Conservation (phyloP, 2,113 vertebrate genomes). For the Phylloscopus trochiloides region DNA sequence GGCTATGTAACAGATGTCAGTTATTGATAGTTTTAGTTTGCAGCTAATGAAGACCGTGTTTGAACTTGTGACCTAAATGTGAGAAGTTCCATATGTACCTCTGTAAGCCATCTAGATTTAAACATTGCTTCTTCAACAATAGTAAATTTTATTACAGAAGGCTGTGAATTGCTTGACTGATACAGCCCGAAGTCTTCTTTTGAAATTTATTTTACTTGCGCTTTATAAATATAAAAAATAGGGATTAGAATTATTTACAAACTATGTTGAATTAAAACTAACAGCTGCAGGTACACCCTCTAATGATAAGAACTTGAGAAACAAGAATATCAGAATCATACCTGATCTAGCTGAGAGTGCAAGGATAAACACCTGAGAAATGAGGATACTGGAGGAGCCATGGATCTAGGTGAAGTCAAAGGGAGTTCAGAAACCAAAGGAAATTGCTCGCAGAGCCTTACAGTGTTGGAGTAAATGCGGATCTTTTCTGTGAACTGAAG, state of each 20-base stretch:
- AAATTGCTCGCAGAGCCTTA: background rate
- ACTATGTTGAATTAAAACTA: background rate
- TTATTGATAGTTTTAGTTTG: slow-evolving; percentile 33
- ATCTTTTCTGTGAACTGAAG: background rate
- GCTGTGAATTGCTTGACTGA: background rate
- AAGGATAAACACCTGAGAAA: background rate
- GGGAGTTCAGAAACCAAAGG: background rate
- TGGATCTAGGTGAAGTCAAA: background rate
- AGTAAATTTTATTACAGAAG: background rate
- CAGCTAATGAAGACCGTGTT: slow-evolving; percentile 8
- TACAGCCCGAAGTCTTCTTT: fast-evolving
- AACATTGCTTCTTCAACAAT: background rate
- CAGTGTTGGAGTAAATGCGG: background rate
- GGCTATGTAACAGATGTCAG: background rate
- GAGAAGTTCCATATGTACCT: background rate
- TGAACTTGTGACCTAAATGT: slow-evolving; percentile 33
- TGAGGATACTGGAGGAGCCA: background rate
- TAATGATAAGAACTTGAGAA: background rate
- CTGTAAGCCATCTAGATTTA: background rate
- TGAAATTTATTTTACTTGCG: background rate
- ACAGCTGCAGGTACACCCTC: background rate
- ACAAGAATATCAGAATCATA: background rate
- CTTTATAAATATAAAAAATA: background rate
- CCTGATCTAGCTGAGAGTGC: background rate
- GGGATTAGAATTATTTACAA: background rate